Evolutionary conservation across 2,113 vertebrate genomes (phyloP), one percentile per base, ranked within the genome.

Genomic region (Chlorodrepanis virens): DNA sequence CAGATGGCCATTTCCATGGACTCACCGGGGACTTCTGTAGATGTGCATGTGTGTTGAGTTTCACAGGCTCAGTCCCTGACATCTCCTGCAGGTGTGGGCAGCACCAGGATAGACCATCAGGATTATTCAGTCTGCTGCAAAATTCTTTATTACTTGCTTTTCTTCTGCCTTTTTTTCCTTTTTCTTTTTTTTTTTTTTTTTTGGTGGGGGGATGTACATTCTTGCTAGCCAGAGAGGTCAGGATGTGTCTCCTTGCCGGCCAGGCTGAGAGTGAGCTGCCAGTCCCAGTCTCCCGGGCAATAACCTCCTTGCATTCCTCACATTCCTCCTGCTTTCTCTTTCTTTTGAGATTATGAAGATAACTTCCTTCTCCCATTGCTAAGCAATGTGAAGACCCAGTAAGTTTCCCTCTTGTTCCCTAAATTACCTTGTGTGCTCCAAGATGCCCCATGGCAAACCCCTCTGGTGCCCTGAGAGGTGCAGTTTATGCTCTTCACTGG

Each of bases 321-420:
- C 93, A 97, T 96, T 96, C 94, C 33, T 96, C 12, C 71, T 78
- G 88, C 94, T 94, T 95, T 96, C 92, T 95, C 94, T 96, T 97
- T 96, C 94, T 95, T 93, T 83, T 54, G 92, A 96, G 94, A 96
- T 96, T 96, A 94, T 94, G 90, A 93, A 96, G 94, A 93, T 94
- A 94, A 95, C 92, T 97, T 96, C 94, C 92, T 94, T 92, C 92
- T 96, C 87, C 87, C 78, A 91, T 87, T 91, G 91, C 91, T 84
- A 82, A 96, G 87, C 80, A 82, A 77, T 95, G 12, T 0, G 0
- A 79, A 37, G 59, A 65, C 74, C 65, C 6, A 5, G 70, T 45
- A 42, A 18, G 54, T 77, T 86, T 77, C 39, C 29, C 59, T 47
- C 33, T 50, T 56, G n/a, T 59, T 96, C 33, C 29, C 71, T 81